Conservation (phyloP, 2,888 invertebrate species). For the Chymomyza amoena region DNA sequence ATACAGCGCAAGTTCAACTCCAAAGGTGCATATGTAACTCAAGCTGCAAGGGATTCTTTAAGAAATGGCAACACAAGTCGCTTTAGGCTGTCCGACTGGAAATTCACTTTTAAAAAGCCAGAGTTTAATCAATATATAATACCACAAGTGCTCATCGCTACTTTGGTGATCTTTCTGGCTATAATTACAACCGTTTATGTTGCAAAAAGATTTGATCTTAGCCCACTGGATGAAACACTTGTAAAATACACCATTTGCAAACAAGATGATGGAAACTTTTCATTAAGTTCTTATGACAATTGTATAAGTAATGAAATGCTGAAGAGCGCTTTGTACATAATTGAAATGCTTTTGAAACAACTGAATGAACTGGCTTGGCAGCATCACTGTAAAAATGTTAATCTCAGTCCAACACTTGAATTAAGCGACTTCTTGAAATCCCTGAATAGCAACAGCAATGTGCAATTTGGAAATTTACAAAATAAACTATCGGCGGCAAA, state of each 20-base stretch:
- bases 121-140: constrained; percentile 79
- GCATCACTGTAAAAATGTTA: constrained; percentile 66
- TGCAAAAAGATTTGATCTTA: constrained; percentile 80
- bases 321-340: constrained; percentile 82
- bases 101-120: constrained; percentile 46
- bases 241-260: constrained; percentile 81
- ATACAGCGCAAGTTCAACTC: constrained; percentile 52
- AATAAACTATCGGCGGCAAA: constrained; percentile 80
- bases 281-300: constrained; percentile 10
- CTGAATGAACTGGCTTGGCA: constrained; percentile 81
- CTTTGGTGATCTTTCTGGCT: constrained; percentile 84
- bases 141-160: constrained; percentile 82
- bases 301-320: constrained; percentile 84
- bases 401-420: constrained; percentile 41
- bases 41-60: constrained; percentile 28
- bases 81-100: constrained; percentile 34
- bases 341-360: constrained; percentile 84
- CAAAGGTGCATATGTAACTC: constrained; percentile 37
- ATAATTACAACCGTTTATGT: constrained; percentile 84
- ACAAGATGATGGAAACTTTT: constrained; percentile 49
- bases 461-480: constrained; percentile 80
- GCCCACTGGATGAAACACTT: constrained; percentile 76
- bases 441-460: constrained; percentile 73
- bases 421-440: constrained; percentile 43
- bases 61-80: constrained; percentile 46